Evolutionary conservation across 23 tunicate species (phyloP).

Genomic region (Styela plicata): DNA sequence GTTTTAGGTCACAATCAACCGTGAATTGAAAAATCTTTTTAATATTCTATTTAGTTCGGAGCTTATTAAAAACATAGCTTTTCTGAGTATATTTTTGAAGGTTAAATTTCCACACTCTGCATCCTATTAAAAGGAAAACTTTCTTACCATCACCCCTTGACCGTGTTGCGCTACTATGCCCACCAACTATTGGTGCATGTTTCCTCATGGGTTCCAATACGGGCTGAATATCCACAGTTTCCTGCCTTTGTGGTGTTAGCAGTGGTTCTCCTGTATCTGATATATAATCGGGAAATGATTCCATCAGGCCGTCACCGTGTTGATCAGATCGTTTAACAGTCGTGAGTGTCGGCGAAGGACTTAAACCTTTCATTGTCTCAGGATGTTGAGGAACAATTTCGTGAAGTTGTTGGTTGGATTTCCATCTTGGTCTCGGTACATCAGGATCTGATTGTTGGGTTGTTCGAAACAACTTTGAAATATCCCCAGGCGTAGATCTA

Average conservation of each 20-base stretch:
- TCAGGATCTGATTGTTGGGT: conserved; percentile 5
- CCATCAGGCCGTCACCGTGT: not conserved
- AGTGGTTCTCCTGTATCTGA: conserved; percentile 27
- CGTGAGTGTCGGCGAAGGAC: conserved; percentile 28
- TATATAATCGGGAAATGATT: not conserved
- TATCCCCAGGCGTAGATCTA: conserved; percentile 1
- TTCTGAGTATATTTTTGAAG: too few species aligned
- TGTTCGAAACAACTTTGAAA: not conserved
- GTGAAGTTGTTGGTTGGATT: not conserved
- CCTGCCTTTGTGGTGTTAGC: not conserved
- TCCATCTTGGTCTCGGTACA: conserved; percentile 1
- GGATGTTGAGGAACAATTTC: conserved; percentile 1
- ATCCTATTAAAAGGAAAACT: too few species aligned
- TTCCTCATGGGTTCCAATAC: conserved; percentile 16
- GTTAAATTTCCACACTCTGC: too few species aligned
- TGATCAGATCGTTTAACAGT: not conserved
- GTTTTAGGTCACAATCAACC: too few species aligned
- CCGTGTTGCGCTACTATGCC: too few species aligned
- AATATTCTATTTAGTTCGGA: too few species aligned
- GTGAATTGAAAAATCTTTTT: too few species aligned
- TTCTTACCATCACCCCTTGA: too few species aligned
- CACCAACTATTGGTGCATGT: too few species aligned
- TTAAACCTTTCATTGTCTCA: conserved; percentile 16
- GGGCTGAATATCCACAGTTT: not conserved
- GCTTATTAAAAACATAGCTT: too few species aligned